Base-by-base conservation (phyloP, 2,797 vertebrate genomes). In the Coregonus suidteri region DNA sequence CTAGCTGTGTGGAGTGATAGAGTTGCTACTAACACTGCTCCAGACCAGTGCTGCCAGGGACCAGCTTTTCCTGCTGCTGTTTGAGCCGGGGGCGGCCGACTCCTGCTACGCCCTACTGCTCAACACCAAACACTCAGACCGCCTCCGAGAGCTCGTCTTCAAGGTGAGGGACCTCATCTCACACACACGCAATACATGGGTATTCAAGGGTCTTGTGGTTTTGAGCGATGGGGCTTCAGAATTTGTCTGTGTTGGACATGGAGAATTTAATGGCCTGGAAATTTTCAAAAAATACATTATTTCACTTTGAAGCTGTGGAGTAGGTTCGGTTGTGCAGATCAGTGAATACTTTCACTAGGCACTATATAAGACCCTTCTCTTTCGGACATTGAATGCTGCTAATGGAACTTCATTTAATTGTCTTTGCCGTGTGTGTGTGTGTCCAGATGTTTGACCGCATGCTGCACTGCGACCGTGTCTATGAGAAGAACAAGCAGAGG, bases 381-480 rank as follows among this genome's bases (percentile, higher is more conserved):
- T 47, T 47, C 2, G 9, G 41, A 47, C 18, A 56, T 16, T 51
- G 16, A 34, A 70, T 71, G 18, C 16, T 71, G 20, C 13, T 66
- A 1, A 35, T 4, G 30, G 16, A 34, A 16, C 65, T 5, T 11
- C 0, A 25, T 67, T 34, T 0, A 34, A 34, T 34, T 4, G 65
- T 31, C 65, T 9, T 72, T 1, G n/a, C n/a, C 16, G 16, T 37
- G 68, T 34, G 25, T 41, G 25, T 25, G 25, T 35, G 16, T 4
- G 20, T 54, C 85, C 86, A 99, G 98, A 90, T 99, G 62, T 93
- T 97, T 79, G 97, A 97, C 84, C 95, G 96, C 56, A 99, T 99
- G 98, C 84, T 99, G 84, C 97, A 95, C 86, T 98, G 97, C 69
- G 97, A 97, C 73, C 98, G 97, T 31, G 97, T 99, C 85, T 99